phyloP scores from a whole-genome alignment of 2,888 invertebrate genomes.

The Melitaea athalia region DNA sequence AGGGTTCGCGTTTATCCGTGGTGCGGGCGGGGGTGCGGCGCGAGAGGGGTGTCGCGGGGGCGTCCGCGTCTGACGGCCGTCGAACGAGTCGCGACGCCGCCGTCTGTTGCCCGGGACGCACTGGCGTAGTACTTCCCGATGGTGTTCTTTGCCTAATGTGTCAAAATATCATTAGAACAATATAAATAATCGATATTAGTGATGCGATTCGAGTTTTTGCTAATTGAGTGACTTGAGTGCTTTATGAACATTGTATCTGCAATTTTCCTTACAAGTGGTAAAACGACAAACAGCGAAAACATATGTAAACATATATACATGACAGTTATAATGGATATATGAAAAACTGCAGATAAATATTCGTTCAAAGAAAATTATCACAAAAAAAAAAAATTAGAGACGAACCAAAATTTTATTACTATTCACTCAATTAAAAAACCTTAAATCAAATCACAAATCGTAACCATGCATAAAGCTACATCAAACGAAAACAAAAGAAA shows the following conservation, averaged over 20 bases:
- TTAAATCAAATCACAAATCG: not conserved
- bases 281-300: too few relatives aligned
- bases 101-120: slow-evolving; percentile 84
- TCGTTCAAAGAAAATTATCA: too few relatives aligned
- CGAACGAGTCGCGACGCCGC: slow-evolving; percentile 84
- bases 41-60: slow-evolving; percentile 69
- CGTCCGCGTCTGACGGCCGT: slow-evolving; percentile 87
- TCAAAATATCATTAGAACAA: not conserved
- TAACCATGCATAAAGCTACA: slow-evolving; percentile 42
- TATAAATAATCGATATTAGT: not conserved
- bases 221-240: not conserved
- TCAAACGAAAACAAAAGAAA: slow-evolving; percentile 23
- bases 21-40: slow-evolving; percentile 69
- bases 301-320: not conserved
- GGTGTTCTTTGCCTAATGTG: slow-evolving; percentile 86
- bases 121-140: slow-evolving; percentile 88
- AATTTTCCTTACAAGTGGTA: too few relatives aligned
- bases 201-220: not conserved
- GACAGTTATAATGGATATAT: too few relatives aligned
- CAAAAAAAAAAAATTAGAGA: not conserved
- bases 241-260: too few relatives aligned
- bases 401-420: not conserved
- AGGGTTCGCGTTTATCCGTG: slow-evolving; percentile 85
- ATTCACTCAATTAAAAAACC: not conserved
- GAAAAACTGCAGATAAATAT: not conserved